Base-by-base conservation (phyloP, 1,140 invertebrate species). In the Zaprionus taronus region DNA sequence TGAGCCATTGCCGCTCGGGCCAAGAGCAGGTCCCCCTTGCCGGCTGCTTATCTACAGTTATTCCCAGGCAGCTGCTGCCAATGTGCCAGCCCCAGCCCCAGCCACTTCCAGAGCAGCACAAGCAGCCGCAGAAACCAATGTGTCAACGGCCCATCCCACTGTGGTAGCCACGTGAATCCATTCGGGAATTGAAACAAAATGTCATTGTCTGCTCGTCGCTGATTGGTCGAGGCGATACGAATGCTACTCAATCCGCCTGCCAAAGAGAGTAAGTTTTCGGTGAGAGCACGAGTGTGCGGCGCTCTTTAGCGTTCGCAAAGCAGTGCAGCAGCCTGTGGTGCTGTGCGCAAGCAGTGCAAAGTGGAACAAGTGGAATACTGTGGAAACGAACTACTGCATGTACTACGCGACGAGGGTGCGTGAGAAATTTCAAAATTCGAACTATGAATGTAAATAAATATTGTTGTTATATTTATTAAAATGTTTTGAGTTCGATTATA, bases 141-240 rank as follows among this genome's bases (percentile, higher is more conserved):
- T 87, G 84, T 87, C 84, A 87, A 89, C 84, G 84, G 80, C 80
- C 81, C 71, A 67, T 79, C 38, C 77, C 78, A 74, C 47, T 28
- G 58, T 31, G 62, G 34, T 9, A 17, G 17, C 17, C 69, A 51
- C 61, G 20, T 62, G 44, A 74, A 78, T 57, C 77, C 83, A 61
- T 72, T 68, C 71, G 84, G 80, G 84, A 79, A 71, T 79, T 72
- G 61, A 56, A 81, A 77, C 81, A 77, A 82, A 83, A 76, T 81
- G 74, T 73, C 80, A 74, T 77, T 81, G 71, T 72, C 61, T 79
- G 78, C 78, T 20, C 38, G 34, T 20, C 73, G 55, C 79, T 70
- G 84, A 89, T 89, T 89, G 84, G 84, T 62, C 60, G 70, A 36
- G 38, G 55, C 44, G 4, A 9, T 28, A 20, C 51, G 44, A 41